Percentiles rank a stretch among this genome's conserved stretches.
Evolutionary conservation across 2,113 vertebrate species (phyloP).

Genomic region (Poeciliopsis retropinna): DNA sequence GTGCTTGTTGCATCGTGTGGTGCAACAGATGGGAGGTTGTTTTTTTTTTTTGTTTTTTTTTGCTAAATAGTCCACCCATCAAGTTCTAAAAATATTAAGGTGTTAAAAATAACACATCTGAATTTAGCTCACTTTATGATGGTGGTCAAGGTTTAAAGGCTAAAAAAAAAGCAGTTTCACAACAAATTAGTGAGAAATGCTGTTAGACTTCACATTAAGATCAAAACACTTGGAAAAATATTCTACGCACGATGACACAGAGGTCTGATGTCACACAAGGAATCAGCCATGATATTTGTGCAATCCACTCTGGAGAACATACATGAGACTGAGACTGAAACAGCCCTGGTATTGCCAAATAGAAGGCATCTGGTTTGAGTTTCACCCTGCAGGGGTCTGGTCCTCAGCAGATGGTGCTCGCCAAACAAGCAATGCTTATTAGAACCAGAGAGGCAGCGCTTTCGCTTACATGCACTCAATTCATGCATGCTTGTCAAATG

Average conservation of each 20-base stretch:
- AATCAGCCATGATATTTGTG: slow-evolving; percentile 12
- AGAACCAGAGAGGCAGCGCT: slow-evolving; percentile 66
- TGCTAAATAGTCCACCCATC: neutral
- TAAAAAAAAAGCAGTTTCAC: slow-evolving; percentile 1
- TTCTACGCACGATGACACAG: slow-evolving; percentile 4
- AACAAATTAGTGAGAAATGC: neutral
- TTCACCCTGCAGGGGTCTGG: slow-evolving; percentile 54
- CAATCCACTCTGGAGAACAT: slow-evolving; percentile 20
- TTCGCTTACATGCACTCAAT: slow-evolving; percentile 38
- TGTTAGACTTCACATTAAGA: neutral
- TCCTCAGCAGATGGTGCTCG: slow-evolving; percentile 66
- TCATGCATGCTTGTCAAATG: slow-evolving; percentile 56
- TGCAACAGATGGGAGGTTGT: neutral
- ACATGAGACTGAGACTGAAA: slow-evolving; percentile 39
- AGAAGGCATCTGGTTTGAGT: slow-evolving; percentile 76
- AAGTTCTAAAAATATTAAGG: neutral
- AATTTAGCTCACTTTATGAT: neutral
- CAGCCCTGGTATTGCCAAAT: slow-evolving; percentile 57
- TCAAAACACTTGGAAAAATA: neutral
- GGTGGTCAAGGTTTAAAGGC: neutral
- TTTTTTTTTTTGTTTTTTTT: too few relatives aligned
- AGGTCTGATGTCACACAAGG: neutral
- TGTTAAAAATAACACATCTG: neutral
- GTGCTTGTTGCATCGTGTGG: neutral
- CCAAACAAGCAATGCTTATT: slow-evolving; percentile 76